Percentiles rank a stretch among this genome's conserved stretches.
Evolutionary conservation across 37 sponge, comb jelly and placozoan genomes (phyloP).

Genomic region (Hexactinellida sp.): DNA sequence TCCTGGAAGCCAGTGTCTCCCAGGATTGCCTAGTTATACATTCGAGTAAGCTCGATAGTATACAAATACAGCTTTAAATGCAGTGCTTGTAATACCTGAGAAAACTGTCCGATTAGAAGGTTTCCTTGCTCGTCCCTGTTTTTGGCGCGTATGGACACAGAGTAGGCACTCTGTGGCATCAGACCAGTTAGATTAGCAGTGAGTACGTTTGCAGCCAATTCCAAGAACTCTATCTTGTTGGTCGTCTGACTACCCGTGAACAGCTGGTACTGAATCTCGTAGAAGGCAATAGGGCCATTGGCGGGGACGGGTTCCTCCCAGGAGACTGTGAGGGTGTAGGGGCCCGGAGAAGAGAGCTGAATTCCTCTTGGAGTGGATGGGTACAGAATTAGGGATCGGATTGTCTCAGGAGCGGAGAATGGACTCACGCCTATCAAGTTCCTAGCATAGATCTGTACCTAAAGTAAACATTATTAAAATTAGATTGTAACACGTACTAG

Average conservation of each 20-base stretch:
- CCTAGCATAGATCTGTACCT: background rate
- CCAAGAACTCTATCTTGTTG: background rate
- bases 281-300: background rate
- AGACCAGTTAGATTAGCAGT: background rate
- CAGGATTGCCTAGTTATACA: background rate
- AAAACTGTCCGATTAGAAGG: background rate
- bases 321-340: background rate
- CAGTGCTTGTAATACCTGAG: background rate
- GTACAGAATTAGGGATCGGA: background rate
- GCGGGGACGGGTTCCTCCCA: conserved; percentile 13
- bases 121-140: background rate
- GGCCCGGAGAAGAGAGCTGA: background rate
- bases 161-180: background rate
- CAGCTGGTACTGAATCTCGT: conserved; percentile 5
- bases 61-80: background rate
- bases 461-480: background rate
- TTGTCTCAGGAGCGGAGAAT: background rate
- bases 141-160: background rate
- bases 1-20: background rate
- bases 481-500: background rate
- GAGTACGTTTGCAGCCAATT: background rate
- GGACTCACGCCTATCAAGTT: background rate
- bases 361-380: background rate
- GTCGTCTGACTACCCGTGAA: background rate
- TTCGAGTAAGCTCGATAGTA: background rate